phyloP scores from a whole-genome alignment of 2,888 invertebrate species.

The Drosophila setosimentum region DNA sequence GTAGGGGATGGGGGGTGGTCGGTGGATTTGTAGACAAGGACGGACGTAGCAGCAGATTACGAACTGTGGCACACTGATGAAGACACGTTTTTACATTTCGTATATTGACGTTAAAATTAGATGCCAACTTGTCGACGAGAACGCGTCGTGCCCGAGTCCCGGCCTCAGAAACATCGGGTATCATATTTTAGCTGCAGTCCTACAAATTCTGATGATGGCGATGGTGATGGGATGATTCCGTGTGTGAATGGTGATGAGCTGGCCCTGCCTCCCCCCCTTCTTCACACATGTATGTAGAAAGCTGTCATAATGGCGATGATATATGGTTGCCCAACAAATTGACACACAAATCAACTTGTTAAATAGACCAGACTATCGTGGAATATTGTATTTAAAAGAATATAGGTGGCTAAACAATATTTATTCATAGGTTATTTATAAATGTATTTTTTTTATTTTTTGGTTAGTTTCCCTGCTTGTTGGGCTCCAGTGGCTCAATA shows the following conservation, averaged over 20 bases:
- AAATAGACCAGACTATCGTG: conserved; percentile 43
- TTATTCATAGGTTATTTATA: conserved; percentile 15
- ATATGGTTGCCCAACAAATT: conserved; percentile 59
- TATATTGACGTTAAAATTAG: conserved; percentile 80
- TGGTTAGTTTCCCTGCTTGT: conserved; percentile 16
- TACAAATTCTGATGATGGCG: conserved; percentile 43
- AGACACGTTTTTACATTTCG: conserved; percentile 78
- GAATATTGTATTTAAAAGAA: conserved; percentile 7
- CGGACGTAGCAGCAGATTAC: conserved; percentile 56
- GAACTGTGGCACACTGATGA: conserved; percentile 65
- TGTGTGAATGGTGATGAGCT: conserved; percentile 41
- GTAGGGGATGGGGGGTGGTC: neutral
- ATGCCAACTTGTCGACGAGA: conserved; percentile 74
- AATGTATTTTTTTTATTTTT: neutral
- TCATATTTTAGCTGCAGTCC: conserved; percentile 71
- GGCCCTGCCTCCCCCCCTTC: conserved; percentile 2
- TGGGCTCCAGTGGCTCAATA: conserved; percentile 32
- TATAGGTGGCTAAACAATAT: conserved; percentile 23
- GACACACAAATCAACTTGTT: conserved; percentile 68
- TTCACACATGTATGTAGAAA: conserved; percentile 39
- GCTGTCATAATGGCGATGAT: conserved; percentile 68
- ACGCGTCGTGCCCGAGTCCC: conserved; percentile 41
- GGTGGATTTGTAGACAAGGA: conserved; percentile 3
- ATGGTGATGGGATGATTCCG: conserved; percentile 36
- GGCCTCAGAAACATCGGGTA: conserved; percentile 66